phyloP scores from a whole-genome alignment of 2,888 invertebrate species.

The Cheilosia urbana region DNA sequence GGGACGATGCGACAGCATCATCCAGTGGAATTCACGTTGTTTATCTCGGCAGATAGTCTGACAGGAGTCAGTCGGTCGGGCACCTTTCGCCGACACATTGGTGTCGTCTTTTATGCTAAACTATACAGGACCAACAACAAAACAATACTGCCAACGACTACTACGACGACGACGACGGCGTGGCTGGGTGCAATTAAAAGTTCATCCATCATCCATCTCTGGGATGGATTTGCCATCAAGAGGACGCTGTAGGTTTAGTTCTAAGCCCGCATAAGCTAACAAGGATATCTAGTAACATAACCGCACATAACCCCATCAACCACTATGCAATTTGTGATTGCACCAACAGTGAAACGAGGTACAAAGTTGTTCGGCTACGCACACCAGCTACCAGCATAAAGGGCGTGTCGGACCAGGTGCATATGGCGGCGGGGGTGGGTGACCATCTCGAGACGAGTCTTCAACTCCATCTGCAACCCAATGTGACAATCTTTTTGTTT shows the following conservation, averaged over 20 bases:
- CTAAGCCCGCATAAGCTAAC: slow-evolving; percentile 60
- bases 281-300: slow-evolving; percentile 47
- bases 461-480: slow-evolving; percentile 22
- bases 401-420: slow-evolving; percentile 46
- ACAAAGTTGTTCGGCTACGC: slow-evolving; percentile 32
- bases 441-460: slow-evolving; percentile 30
- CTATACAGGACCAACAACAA: slow-evolving; percentile 4
- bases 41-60: slow-evolving; percentile 33
- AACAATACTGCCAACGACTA: slow-evolving; percentile 21
- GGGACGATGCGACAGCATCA: background rate
- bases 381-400: background rate
- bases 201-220: slow-evolving; percentile 69
- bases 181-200: slow-evolving; percentile 67
- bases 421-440: background rate
- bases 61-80: slow-evolving; percentile 64
- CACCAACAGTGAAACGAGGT: slow-evolving; percentile 35
- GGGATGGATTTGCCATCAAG: slow-evolving; percentile 35
- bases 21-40: slow-evolving; percentile 16
- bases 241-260: slow-evolving; percentile 4
- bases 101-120: slow-evolving; percentile 46
- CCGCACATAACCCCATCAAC: slow-evolving; percentile 37
- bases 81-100: slow-evolving; percentile 31
- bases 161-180: slow-evolving; percentile 22
- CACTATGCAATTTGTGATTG: slow-evolving; percentile 60
- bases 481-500: slow-evolving; percentile 61